phyloP scores from a whole-genome alignment of 64 coral and sea anemone species.

The Hydrozoanthus tunicans region DNA sequence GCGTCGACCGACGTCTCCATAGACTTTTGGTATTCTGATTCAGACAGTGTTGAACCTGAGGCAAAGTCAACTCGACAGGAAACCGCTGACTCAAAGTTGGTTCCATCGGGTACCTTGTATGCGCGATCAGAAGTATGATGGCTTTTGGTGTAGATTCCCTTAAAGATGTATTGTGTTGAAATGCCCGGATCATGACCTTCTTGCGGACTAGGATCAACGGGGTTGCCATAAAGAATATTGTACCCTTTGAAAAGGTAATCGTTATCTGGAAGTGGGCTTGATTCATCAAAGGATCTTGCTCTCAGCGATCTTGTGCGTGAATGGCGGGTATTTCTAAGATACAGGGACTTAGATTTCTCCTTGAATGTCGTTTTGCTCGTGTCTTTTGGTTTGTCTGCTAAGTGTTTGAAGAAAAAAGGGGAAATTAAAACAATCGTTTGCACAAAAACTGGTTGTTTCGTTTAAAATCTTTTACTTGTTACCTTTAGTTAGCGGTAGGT shows the following conservation, averaged over 20 bases:
- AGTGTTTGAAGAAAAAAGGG: too few species aligned
- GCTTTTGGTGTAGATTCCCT: neutral
- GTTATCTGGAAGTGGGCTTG: neutral
- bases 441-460: too few species aligned
- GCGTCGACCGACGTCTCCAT: neutral
- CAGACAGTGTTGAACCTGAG: neutral
- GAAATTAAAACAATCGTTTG: too few species aligned
- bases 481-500: too few species aligned
- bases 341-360: too few species aligned
- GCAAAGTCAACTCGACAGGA: conserved; percentile 28
- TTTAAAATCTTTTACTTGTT: too few species aligned
- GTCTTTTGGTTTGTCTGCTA: too few species aligned
- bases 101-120: conserved; percentile 4
- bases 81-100: conserved; percentile 34
- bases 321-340: too few species aligned
- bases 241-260: conserved; percentile 1
- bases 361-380: too few species aligned
- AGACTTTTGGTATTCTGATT: neutral
- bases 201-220: neutral
- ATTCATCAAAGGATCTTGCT: too few species aligned
- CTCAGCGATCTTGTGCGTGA: neutral
- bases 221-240: too few species aligned
- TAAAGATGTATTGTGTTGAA: neutral
- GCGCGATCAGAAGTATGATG: neutral
- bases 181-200: conserved; percentile 1